Percentiles rank a stretch among this genome's conserved stretches.
Conservation (phyloP, 2,113 vertebrate genomes). For the Columbina picui region DNA sequence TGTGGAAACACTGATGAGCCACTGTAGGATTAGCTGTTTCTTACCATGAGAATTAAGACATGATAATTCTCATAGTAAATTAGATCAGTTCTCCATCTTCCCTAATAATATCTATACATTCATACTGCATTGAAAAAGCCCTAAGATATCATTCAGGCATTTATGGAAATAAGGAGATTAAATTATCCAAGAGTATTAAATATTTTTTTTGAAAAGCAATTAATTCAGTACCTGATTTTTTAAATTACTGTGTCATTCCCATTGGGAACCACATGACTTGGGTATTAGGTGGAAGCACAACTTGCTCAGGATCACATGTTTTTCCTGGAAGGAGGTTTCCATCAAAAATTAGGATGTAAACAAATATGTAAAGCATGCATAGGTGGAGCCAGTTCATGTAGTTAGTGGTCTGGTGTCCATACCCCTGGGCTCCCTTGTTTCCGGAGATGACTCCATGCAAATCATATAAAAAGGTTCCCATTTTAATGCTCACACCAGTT, state of each 20-base stretch:
- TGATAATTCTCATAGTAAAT: not conserved
- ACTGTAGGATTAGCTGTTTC: not conserved
- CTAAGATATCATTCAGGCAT: not conserved
- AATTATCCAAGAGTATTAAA: not conserved
- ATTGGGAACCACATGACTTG: not conserved
- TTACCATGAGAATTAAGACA: not conserved
- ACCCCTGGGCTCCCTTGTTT: slow-evolving; percentile 54
- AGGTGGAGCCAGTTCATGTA: not conserved
- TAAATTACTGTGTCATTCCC: not conserved
- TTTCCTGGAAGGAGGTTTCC: slow-evolving; percentile 17
- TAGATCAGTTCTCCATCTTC: not conserved
- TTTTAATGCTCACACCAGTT: not conserved
- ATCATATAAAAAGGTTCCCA: slow-evolving; percentile 34
- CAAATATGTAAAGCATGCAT: slow-evolving; percentile 37
- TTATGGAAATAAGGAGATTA: not conserved
- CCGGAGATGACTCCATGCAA: slow-evolving; percentile 19
- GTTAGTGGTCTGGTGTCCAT: slow-evolving; percentile 48
- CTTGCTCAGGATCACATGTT: slow-evolving; percentile 36
- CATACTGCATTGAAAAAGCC: not conserved
- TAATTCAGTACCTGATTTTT: not conserved
- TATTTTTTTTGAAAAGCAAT: not conserved
- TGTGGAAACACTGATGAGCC: not conserved
- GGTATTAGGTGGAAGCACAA: not conserved
- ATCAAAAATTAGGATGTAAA: not conserved
- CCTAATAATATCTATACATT: too few relatives aligned